A percentile compares a stretch with the other conserved stretches of the same genome.
phyloP scores from a whole-genome alignment of 1,140 invertebrate species.

The Parasteatoda tepidariorum region DNA sequence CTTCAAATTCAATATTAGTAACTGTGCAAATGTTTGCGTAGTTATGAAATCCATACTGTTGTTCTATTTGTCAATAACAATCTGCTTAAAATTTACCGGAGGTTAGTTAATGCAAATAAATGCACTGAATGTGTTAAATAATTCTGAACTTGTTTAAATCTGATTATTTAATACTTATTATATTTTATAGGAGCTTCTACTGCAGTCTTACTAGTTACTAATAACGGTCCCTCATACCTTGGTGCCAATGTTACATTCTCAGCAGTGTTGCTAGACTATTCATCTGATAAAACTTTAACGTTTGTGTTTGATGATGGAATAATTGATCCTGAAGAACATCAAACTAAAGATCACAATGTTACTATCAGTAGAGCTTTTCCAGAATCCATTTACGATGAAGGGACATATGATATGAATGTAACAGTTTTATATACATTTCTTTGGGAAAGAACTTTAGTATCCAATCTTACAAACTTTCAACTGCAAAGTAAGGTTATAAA shows the following conservation, averaged over 20 bases:
- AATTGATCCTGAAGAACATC: neutral
- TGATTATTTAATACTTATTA: neutral
- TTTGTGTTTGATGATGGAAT: slow-evolving; percentile 25
- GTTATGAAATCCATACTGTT: too few relatives aligned
- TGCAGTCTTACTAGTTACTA: neutral
- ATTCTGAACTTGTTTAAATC: too few relatives aligned
- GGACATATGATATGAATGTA: slow-evolving; percentile 11
- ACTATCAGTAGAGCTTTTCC: neutral
- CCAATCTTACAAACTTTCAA: slow-evolving; percentile 10
- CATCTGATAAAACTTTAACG: neutral
- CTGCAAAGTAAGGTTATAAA: slow-evolving; percentile 24
- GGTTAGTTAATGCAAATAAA: too few relatives aligned
- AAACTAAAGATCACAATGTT: neutral
- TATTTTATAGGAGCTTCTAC: slow-evolving; percentile 6
- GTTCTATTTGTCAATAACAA: too few relatives aligned
- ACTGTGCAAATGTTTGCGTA: too few relatives aligned
- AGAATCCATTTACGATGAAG: slow-evolving; percentile 4
- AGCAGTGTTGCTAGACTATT: neutral
- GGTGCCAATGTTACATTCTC: slow-evolving; percentile 29
- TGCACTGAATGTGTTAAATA: too few relatives aligned
- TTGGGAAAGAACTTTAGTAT: neutral
- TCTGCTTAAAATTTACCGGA: too few relatives aligned
- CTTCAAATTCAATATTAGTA: too few relatives aligned
- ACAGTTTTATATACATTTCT: neutral
- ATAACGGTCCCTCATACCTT: slow-evolving; percentile 9